These are phyloP conservation scores for Rhorus exstirpatorius DNA, from an alignment of 2,888 invertebrate genomes.

Conservation along the genomic window DNA sequence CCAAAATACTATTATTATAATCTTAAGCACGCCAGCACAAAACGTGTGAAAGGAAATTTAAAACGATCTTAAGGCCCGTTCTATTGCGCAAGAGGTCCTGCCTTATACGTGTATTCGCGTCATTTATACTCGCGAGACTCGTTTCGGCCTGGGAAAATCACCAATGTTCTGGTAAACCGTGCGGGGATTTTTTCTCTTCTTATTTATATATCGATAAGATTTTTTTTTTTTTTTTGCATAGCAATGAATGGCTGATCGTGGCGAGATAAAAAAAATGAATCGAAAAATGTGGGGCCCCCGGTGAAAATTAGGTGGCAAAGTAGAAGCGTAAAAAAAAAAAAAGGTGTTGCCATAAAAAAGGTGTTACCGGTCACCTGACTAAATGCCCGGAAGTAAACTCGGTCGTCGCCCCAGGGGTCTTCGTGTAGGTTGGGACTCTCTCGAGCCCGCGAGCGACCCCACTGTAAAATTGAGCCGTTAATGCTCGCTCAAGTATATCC, in stretches of 20 bases:
- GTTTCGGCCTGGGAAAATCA: not conserved
- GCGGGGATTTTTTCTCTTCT: not conserved
- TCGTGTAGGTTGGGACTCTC: conserved; percentile 43
- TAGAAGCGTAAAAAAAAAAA: conserved; percentile 58
- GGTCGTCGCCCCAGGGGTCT: conserved; percentile 59
- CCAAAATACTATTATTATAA: too few relatives aligned
- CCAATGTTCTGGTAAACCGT: not conserved
- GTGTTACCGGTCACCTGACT: conserved; percentile 70
- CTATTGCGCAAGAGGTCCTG: not conserved
- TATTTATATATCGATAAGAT: not conserved
- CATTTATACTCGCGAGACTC: not conserved
- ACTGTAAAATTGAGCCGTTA: conserved; percentile 85
- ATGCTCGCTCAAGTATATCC: conserved; percentile 74
- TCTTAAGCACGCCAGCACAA: too few relatives aligned
- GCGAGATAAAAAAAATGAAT: conserved; percentile 22
- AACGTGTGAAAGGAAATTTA: too few relatives aligned
- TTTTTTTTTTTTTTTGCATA: conserved; percentile 11
- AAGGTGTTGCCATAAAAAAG: too few relatives aligned
- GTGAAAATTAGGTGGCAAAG: conserved; percentile 71
- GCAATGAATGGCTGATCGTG: not conserved
- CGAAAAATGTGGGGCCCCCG: not conserved
- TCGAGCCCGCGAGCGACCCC: conserved; percentile 59
- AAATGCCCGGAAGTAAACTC: conserved; percentile 63
- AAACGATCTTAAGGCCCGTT: not conserved
- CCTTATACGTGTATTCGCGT: not conserved